Evolutionary conservation across 2,888 invertebrate species (phyloP).

Genomic region (Tetrapedia diversipes): DNA sequence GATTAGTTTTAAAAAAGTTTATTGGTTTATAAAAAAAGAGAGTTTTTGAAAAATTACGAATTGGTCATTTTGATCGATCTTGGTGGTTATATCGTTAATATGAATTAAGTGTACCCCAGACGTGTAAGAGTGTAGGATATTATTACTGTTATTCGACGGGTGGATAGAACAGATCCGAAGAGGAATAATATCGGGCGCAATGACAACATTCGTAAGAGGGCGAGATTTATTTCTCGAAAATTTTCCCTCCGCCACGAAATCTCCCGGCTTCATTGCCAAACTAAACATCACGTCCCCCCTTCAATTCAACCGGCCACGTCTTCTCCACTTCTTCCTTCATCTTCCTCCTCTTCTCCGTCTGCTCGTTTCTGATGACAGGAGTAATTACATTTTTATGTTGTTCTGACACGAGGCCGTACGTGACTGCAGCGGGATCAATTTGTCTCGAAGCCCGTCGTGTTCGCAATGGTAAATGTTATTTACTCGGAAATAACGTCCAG

Average conservation of each 20-base stretch:
- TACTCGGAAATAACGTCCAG: conserved; percentile 64
- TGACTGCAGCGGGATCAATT: conserved; percentile 71
- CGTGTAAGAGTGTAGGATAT: neutral
- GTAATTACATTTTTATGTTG: conserved; percentile 74
- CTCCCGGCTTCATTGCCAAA: conserved; percentile 65
- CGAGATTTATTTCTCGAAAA: conserved; percentile 59
- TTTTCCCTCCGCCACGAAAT: conserved; percentile 35
- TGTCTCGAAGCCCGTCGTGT: conserved; percentile 64
- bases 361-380: conserved; percentile 66
- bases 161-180: neutral
- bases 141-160: neutral
- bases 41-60: too few species aligned
- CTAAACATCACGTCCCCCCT: conserved; percentile 69
- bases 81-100: too few species aligned
- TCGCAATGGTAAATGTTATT: conserved; percentile 70
- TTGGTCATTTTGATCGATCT: too few species aligned
- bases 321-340: conserved; percentile 25
- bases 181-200: conserved; percentile 19
- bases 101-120: neutral
- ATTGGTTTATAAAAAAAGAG: too few species aligned
- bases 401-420: conserved; percentile 69
- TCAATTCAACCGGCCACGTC: conserved; percentile 53
- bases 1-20: too few species aligned
- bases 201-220: conserved; percentile 35
- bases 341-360: conserved; percentile 33